Percentiles rank a stretch among this genome's conserved stretches.
phyloP scores from a whole-genome alignment of 2,888 invertebrate species.

The Sylvicola fuscatus region DNA sequence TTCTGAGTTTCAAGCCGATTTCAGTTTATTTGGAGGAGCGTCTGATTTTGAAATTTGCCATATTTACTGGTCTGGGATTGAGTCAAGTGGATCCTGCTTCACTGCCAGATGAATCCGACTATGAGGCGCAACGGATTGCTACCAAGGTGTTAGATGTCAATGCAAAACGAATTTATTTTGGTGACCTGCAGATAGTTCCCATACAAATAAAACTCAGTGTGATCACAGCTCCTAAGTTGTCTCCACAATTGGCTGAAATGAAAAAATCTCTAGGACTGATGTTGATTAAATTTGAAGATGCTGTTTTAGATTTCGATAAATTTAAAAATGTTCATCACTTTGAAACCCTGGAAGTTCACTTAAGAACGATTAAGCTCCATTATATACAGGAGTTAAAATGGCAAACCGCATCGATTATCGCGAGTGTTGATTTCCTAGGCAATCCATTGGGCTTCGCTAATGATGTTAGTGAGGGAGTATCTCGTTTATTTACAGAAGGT shows the following conservation, averaged over 20 bases:
- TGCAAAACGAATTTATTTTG: constrained; percentile 73
- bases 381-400: constrained; percentile 82
- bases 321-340: constrained; percentile 76
- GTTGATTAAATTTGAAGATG: constrained; percentile 91
- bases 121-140: constrained; percentile 58
- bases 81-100: constrained; percentile 37
- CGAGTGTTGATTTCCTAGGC: constrained; percentile 93
- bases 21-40: constrained; percentile 77
- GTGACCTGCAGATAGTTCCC: constrained; percentile 54
- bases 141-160: constrained; percentile 62
- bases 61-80: constrained; percentile 37
- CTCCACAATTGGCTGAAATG: constrained; percentile 49
- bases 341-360: constrained; percentile 71
- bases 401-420: constrained; percentile 89
- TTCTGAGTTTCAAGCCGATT: constrained; percentile 61
- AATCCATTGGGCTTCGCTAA: constrained; percentile 91
- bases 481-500: constrained; percentile 79
- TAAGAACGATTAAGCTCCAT: constrained; percentile 63
- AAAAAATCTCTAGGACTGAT: constrained; percentile 75
- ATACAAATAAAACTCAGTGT: constrained; percentile 76
- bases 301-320: constrained; percentile 76
- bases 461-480: constrained; percentile 89
- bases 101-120: constrained; percentile 55
- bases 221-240: constrained; percentile 67
- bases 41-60: constrained; percentile 48